Evolutionary conservation across 2,113 vertebrate genomes (phyloP).

Genomic region (Jacana jacana): DNA sequence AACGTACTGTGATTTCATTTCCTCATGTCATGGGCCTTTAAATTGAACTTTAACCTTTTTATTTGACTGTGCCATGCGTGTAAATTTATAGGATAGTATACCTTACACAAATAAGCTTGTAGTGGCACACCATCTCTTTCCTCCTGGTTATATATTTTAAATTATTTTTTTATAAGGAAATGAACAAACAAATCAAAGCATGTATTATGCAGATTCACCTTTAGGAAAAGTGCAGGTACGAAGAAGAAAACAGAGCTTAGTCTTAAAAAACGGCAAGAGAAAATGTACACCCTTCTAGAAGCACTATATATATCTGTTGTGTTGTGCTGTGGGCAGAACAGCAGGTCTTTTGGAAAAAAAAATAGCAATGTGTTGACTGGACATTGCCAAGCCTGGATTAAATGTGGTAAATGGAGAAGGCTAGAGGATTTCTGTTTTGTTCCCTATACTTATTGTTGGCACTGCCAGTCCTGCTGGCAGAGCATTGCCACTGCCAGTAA

Average conservation of each 20-base stretch:
- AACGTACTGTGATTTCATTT: background rate
- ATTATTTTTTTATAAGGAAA: background rate
- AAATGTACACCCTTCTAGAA: background rate
- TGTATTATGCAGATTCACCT: background rate
- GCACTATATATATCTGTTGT: background rate
- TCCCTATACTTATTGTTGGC: background rate
- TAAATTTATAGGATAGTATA: background rate
- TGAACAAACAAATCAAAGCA: background rate
- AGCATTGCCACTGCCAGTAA: background rate
- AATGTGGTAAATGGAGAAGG: conserved; percentile 5
- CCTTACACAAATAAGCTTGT: background rate
- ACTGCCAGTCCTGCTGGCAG: background rate
- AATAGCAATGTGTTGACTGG: background rate
- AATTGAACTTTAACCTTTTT: background rate
- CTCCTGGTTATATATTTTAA: background rate
- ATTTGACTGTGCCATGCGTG: background rate
- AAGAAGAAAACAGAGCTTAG: background rate
- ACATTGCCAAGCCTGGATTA: background rate
- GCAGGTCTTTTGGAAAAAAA: background rate
- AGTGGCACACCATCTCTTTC: background rate
- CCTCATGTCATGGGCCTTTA: background rate
- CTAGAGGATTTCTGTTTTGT: background rate
- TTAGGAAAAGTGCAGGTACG: background rate
- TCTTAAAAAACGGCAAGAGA: background rate
- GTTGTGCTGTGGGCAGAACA: background rate